These are phyloP conservation scores for Chrysocyon brachyurus DNA, from an alignment of 2,797 vertebrate genomes.

Conservation along the genomic window DNA sequence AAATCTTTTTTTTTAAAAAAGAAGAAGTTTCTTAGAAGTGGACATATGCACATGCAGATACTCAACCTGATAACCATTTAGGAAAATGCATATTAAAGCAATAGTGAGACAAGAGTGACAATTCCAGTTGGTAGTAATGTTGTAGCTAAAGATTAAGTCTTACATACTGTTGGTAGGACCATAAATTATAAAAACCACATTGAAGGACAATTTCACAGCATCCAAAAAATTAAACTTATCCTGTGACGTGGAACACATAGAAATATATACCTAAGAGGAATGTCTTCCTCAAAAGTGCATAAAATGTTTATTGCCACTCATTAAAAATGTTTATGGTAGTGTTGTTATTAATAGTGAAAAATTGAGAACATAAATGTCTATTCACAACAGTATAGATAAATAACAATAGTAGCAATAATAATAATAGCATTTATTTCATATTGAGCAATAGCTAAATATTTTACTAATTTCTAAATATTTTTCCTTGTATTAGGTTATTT, in stretches of 20 bases:
- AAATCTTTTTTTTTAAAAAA: too few relatives aligned
- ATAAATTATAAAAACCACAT: neutral
- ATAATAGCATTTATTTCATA: neutral
- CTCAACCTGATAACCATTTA: neutral
- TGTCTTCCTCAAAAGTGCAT: neutral
- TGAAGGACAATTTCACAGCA: neutral
- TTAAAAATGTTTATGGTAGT: neutral
- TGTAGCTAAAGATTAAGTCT: neutral
- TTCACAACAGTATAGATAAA: neutral
- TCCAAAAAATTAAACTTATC: neutral
- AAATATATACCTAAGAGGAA: neutral
- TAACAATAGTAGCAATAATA: neutral
- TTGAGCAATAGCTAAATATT: neutral
- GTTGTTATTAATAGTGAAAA: neutral
- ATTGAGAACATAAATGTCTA: neutral
- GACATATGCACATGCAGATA: neutral
- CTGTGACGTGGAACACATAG: neutral
- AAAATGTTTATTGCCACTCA: slow-evolving; percentile 15
- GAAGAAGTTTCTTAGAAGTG: neutral
- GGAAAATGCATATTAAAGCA: neutral
- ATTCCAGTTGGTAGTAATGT: neutral
- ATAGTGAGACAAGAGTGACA: neutral
- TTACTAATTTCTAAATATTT: neutral
- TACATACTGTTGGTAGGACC: neutral
- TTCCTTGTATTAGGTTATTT: slow-evolving; percentile 3